Conservation (phyloP, 1,140 invertebrate genomes). For the Bombus huntii region DNA sequence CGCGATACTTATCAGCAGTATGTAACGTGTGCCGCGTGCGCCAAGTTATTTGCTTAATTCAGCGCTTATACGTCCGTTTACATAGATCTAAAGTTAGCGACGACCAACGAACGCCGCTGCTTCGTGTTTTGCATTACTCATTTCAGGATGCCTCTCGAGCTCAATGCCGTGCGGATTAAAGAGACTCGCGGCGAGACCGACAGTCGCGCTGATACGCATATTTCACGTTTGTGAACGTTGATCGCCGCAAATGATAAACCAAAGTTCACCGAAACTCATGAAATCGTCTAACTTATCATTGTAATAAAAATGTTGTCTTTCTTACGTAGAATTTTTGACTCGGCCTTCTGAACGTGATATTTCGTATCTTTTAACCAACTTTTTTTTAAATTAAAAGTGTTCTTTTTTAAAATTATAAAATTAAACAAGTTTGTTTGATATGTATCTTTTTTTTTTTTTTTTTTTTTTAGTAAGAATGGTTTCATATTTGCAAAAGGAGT, state of each 20-base stretch:
- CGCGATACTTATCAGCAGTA: neutral
- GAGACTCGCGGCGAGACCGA: slow-evolving; percentile 1
- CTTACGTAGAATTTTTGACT: neutral
- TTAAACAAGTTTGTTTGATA: neutral
- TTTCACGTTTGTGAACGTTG: neutral
- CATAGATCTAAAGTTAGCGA: slow-evolving; percentile 63
- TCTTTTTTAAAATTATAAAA: neutral
- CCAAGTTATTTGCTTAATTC: slow-evolving; percentile 64
- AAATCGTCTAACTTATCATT: neutral
- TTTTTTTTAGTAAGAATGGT: too few relatives aligned
- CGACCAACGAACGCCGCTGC: slow-evolving; percentile 36
- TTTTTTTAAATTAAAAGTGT: too few relatives aligned
- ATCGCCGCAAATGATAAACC: neutral
- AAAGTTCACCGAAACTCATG: neutral
- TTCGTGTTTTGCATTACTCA: slow-evolving; percentile 52
- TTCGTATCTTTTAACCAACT: neutral
- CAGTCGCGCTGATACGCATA: neutral
- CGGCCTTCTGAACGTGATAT: neutral
- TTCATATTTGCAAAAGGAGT: too few relatives aligned
- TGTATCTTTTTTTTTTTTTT: neutral
- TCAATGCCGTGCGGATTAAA: slow-evolving; percentile 28
- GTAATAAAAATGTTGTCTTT: neutral
- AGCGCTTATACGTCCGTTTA: slow-evolving; percentile 56
- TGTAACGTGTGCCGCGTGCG: slow-evolving; percentile 33
- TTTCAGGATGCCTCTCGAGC: slow-evolving; percentile 45